Evolutionary conservation across 2,113 vertebrate genomes (phyloP).

Genomic region (Stictonetta naevosa): DNA sequence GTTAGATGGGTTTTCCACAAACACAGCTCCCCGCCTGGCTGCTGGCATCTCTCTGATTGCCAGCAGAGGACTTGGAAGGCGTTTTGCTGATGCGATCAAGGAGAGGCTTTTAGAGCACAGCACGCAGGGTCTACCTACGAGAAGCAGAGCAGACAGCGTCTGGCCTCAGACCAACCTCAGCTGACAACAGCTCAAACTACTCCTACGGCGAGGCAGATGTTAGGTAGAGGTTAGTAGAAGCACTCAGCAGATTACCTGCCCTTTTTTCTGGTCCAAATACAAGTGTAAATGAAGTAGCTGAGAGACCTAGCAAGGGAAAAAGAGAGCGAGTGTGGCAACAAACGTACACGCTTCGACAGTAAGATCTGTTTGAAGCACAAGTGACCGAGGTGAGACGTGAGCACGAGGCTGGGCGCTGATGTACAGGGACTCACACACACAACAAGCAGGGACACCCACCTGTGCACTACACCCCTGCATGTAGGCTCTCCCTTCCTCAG

Average conservation of each 20-base stretch:
- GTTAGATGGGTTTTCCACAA: constrained; percentile 24
- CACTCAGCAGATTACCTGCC: constrained; percentile 82
- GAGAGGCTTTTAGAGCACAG: background rate
- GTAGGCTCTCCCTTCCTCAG: background rate
- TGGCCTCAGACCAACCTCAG: background rate
- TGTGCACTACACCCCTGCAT: background rate
- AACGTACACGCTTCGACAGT: background rate
- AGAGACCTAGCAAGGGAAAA: constrained; percentile 80
- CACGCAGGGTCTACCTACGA: background rate
- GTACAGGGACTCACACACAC: background rate
- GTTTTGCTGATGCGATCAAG: background rate
- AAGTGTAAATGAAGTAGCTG: constrained; percentile 79
- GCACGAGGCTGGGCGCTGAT: background rate
- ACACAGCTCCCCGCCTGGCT: constrained; percentile 27
- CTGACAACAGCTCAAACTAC: background rate
- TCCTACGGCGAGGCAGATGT: background rate
- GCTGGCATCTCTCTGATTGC: background rate
- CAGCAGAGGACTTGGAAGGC: constrained; percentile 25
- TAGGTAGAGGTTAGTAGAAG: constrained; percentile 67
- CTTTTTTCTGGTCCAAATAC: constrained; percentile 80
- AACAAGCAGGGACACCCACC: background rate
- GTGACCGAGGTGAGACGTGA: background rate
- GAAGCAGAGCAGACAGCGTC: constrained; percentile 6
- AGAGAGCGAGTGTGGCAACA: constrained; percentile 70
- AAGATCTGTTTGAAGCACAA: background rate